A percentile compares a stretch with the other conserved stretches of the same genome.
Evolutionary conservation across 2,888 invertebrate genomes (phyloP).

Genomic region (Muscina levida): DNA sequence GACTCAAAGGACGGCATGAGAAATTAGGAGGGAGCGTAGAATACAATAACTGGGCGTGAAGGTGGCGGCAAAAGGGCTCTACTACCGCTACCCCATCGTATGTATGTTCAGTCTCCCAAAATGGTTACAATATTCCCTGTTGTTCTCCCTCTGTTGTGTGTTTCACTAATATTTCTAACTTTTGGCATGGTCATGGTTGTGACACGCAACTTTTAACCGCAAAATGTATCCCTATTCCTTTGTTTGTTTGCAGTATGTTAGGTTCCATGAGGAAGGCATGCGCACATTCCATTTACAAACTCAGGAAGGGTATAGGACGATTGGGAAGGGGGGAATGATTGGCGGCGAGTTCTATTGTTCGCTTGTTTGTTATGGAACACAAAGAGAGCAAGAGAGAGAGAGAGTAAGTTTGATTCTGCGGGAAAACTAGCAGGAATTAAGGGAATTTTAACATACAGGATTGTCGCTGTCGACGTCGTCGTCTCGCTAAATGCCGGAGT

Average conservation of each 20-base stretch:
- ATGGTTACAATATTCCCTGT: too few species aligned
- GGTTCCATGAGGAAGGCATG: constrained; percentile 39
- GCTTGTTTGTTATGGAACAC: too few species aligned
- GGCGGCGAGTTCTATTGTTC: too few species aligned
- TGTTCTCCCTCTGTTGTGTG: constrained; percentile 21
- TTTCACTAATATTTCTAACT: constrained; percentile 45
- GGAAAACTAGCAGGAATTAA: background rate
- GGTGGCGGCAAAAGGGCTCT: too few species aligned
- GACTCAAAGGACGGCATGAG: too few species aligned
- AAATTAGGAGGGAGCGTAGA: too few species aligned
- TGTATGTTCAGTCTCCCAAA: too few species aligned
- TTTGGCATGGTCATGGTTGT: constrained; percentile 78
- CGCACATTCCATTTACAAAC: constrained; percentile 43
- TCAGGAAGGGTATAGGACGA: background rate
- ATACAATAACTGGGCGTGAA: too few species aligned
- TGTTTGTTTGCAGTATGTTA: constrained; percentile 8
- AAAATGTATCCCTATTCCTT: constrained; percentile 8
- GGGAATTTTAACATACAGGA: background rate
- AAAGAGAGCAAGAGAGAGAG: too few species aligned
- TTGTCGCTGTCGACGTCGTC: constrained; percentile 3
- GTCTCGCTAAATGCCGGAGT: background rate
- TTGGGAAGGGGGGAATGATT: background rate
- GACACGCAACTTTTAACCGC: background rate
- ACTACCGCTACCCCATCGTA: too few species aligned
- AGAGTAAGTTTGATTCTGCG: too few species aligned